Percentiles rank a stretch among this genome's conserved stretches.
Evolutionary conservation across 2,113 vertebrate genomes (phyloP).

Genomic region (Anhinga anhinga): DNA sequence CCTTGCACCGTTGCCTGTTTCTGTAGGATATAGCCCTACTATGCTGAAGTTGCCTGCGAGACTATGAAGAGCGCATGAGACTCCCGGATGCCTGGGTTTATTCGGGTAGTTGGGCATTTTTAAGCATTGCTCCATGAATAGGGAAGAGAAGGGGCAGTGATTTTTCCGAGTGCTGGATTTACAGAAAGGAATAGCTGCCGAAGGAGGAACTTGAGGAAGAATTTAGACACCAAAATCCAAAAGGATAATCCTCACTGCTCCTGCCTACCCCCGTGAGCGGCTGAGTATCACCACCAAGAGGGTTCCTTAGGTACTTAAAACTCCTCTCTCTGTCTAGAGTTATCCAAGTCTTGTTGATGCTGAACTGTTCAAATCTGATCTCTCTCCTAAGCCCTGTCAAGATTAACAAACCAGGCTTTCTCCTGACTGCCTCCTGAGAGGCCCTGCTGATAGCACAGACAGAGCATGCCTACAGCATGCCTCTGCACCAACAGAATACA

Average conservation of each 20-base stretch:
- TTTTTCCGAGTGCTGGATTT: neutral
- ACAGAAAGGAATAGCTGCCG: neutral
- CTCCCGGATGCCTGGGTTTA: neutral
- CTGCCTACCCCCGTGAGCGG: neutral
- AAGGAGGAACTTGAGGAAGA: neutral
- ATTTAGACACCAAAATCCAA: constrained; percentile 22
- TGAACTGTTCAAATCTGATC: constrained; percentile 36
- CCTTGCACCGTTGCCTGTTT: neutral
- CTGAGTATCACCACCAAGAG: constrained; percentile 48
- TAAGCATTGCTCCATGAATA: neutral
- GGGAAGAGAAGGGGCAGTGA: neutral
- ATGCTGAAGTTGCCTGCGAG: neutral
- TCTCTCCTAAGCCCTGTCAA: constrained; percentile 29
- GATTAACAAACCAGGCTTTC: neutral
- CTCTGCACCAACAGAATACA: neutral
- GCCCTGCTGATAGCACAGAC: constrained; percentile 8
- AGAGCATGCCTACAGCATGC: constrained; percentile 10
- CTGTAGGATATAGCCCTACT: neutral
- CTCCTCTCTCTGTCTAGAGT: constrained; percentile 5
- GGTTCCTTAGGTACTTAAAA: constrained; percentile 36
- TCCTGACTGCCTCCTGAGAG: neutral
- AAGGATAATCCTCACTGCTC: constrained; percentile 31
- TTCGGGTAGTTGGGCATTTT: neutral
- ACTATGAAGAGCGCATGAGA: neutral
- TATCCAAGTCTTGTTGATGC: constrained; percentile 23